Base-by-base conservation (phyloP, 2,113 vertebrate species). In the Ranitomeya imitator region DNA sequence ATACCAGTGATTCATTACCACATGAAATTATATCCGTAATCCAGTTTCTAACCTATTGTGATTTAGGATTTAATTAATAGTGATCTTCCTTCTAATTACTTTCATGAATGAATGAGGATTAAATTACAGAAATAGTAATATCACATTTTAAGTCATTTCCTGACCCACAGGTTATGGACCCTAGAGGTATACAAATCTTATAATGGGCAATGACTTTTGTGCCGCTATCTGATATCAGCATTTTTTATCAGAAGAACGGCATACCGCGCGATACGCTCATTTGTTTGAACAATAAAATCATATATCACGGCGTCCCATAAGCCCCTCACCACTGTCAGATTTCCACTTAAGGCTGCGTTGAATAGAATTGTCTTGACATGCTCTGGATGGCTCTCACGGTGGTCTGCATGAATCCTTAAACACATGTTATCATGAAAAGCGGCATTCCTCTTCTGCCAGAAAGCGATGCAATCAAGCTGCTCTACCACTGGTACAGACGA, bases 371-470 rank as follows among this genome's bases (percentile, higher is more conserved):
- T 85, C 54, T 76, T 76, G 84, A 85, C 84, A 60, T 87, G 77
- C 63, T 78, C 73, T 80, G 86, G 23, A 16, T 87, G 86, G 19
- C 16, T 87, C 85, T 79, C 61, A 55, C 60, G 67, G 76, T 78
- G 74, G 59, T 86, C 78, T 71, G 45, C 63, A 81, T 81, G 74
- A 87, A 87, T 87, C 37, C 61, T 81, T 87, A 55, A 87, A 81
- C 86, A 86, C 76, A 87, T 81, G 86, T 87, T 87, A 87, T 81
- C 63, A 71, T 69, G 63, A 54, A 81, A 79, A 37, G 21, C 79
- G 52, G 61, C 86, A 86, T 86, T 79, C 60, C 59, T 79, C 79
- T 87, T 52, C 51, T 87, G 85, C 80, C 85, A 79, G 7, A 79
- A 69, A 21, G 16, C 26, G 77, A 87, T 87, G 77, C 37, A 80